Evolutionary conservation across 2,888 invertebrate genomes (phyloP), one percentile per base, ranked within the genome.

Genomic region (Plebejus anna): DNA sequence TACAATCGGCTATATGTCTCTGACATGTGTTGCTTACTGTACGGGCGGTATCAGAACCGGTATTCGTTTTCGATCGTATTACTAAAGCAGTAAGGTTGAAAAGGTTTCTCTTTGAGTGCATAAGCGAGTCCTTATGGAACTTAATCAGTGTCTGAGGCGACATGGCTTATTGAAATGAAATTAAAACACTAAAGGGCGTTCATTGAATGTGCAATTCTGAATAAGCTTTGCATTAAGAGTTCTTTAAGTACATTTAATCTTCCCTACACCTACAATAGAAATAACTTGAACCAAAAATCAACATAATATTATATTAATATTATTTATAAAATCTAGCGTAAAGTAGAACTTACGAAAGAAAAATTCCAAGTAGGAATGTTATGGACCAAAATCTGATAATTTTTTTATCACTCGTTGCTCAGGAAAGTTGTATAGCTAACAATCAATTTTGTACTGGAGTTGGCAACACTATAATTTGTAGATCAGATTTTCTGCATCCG

Each of bases 131-230:
- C 88, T 85, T 90, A 87, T 89, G 85, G 80, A 87, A 84, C 84
- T 91, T 91, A 89, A 89, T 91, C 90, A 89, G 88, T 88, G 90
- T 90, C 91, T 85, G 86, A 81, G 87, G 85, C 89, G 92, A 90
- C 90, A 91, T 82, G 92, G 87, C 85, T 89, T 91, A 92, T 93
- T 92, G 90, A 90, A 90, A 86, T 82, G 87, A 86, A 90, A 93
- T 93, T 92, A 91, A 92, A 93, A 89, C 88, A 83, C 79, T 80
- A 79, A 81, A 84, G 83, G 83, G 84, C 83, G 81, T 83, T 83
- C 85, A 84, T 86, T 87, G 83, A 82, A 79, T 84, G 79, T 76
- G 76, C 76, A 82, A 83, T 84, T 83, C 83, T 82, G 76, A 82
- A 82, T 81, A 81, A 59, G 47, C 70, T 77, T n/a, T 38, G 61